Evolutionary conservation across 2,113 vertebrate genomes (phyloP).

Genomic region (Eubucco bourcierii): DNA sequence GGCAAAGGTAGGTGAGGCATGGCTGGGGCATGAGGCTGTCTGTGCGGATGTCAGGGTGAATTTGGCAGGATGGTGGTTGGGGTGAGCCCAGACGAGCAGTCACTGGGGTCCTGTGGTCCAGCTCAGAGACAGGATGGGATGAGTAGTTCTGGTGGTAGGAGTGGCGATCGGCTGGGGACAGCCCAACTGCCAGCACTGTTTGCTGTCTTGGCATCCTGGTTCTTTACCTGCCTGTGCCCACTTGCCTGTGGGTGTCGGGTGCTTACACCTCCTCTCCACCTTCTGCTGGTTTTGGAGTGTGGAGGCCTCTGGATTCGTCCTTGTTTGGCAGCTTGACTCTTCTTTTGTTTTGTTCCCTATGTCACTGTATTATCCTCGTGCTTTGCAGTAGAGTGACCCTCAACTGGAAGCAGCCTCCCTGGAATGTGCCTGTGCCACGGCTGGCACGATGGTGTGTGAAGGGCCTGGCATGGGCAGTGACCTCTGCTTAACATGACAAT

Average conservation of each 20-base stretch:
- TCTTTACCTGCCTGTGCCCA: fast-evolving
- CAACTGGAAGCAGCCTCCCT: fast-evolving
- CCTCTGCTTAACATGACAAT: too few relatives aligned
- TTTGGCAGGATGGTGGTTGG: not conserved
- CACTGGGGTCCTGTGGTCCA: not conserved
- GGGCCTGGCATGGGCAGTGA: not conserved
- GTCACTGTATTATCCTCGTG: not conserved
- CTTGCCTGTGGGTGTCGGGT: fast-evolving
- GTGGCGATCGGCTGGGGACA: not conserved
- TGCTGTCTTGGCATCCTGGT: not conserved
- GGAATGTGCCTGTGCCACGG: fast-evolving
- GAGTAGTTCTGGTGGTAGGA: not conserved
- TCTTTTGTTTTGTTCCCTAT: not conserved
- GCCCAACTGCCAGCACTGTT: not conserved
- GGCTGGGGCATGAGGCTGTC: fast-evolving
- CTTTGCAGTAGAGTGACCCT: not conserved
- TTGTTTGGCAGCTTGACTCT: not conserved
- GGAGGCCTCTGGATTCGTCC: not conserved
- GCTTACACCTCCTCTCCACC: not conserved
- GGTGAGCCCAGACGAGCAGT: not conserved
- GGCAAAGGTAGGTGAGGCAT: not conserved
- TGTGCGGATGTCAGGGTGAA: fast-evolving
- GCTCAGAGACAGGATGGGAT: not conserved
- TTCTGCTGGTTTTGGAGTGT: not conserved
- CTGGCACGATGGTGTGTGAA: fast-evolving